These are phyloP conservation scores for Linepithema humile DNA, from an alignment of 1,140 invertebrate species.

Conservation along the genomic window DNA sequence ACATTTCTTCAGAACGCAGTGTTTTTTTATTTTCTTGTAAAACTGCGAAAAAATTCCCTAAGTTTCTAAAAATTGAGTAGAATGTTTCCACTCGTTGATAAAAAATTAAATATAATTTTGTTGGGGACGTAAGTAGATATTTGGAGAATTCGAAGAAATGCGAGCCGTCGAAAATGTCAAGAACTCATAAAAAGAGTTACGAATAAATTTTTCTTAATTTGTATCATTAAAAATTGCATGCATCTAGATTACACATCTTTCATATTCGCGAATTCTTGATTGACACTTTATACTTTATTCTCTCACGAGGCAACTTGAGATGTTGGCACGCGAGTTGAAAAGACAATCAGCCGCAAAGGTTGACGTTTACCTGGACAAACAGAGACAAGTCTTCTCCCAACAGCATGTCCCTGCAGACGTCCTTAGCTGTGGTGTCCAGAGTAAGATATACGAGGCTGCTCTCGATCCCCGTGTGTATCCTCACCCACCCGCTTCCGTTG, in stretches of 20 bases:
- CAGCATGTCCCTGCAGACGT: conserved; percentile 86
- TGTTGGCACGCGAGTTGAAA: conserved; percentile 53
- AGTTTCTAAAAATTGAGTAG: too few species aligned
- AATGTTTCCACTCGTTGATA: too few species aligned
- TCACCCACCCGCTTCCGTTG: conserved; percentile 85
- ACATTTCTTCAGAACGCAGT: not conserved
- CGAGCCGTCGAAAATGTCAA: too few species aligned
- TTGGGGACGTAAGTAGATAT: too few species aligned
- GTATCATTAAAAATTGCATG: not conserved
- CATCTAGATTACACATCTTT: not conserved
- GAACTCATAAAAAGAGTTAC: too few species aligned
- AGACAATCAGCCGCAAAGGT: conserved; percentile 62
- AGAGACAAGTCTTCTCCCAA: conserved; percentile 86
- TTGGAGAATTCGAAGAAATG: too few species aligned
- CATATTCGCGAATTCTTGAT: not conserved
- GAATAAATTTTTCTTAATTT: not conserved
- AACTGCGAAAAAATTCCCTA: not conserved
- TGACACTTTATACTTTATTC: not conserved
- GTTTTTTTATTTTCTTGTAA: not conserved
- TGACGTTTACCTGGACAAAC: conserved; percentile 85
- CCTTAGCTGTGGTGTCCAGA: conserved; percentile 85
- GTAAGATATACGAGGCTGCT: conserved; percentile 86
- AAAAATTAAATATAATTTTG: too few species aligned
- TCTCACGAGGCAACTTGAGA: conserved; percentile 1
- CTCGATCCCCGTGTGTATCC: conserved; percentile 86